Evolutionary conservation across 2,888 invertebrate species (phyloP), one percentile per base, ranked within the genome.

Genomic region (Eurois occulta): DNA sequence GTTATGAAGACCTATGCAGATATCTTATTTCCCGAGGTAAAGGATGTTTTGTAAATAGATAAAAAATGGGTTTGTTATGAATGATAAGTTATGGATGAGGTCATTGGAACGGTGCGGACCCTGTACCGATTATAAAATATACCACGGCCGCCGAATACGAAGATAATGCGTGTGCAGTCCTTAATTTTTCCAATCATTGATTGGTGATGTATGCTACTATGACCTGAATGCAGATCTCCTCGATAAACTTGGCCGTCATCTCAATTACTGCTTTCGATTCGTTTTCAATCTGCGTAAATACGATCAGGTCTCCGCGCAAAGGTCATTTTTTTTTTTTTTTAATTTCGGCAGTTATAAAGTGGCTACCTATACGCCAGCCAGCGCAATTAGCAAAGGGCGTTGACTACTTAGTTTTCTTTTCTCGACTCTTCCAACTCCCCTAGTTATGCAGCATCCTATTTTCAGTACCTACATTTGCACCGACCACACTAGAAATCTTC

Each of bases 1-100:
- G 43, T 60, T 65, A 77, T 43, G 32, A 64, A 66, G 35, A 75
- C 38, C 16, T 58, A 60, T 65, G 58, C 65, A 35, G 48, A n/a
- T 24, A 48, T 64, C 21, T 35, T 48, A 43, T 35, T 48, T 79
- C 4, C 21, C 6, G 16, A 43, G 8, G 18, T 0, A 18, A 16
- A 11, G 10, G 11, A 52, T 62, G 48, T 52, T 77, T 62, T 43
- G 41, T 77, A 16, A 18, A 32, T 24, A 18, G 28, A 32, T 11
- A 32, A 55, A 55, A 75, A 68, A 41, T 48, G 41, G 32, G 13
- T 60, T 60, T 48, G 13, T 60, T 46, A 16, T 35, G 38, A 64
- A 64, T 7, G 21, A 62, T 62, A 52, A n/a, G 38, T 60, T 58
- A 16, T 28, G 38, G 28, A 64, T n/a, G 58, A 32, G 18, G 18